A percentile compares a stretch with the other conserved stretches of the same genome.
phyloP scores from a whole-genome alignment of 92 coral and sea anemone species.

The Chrysogorgia sp. region DNA sequence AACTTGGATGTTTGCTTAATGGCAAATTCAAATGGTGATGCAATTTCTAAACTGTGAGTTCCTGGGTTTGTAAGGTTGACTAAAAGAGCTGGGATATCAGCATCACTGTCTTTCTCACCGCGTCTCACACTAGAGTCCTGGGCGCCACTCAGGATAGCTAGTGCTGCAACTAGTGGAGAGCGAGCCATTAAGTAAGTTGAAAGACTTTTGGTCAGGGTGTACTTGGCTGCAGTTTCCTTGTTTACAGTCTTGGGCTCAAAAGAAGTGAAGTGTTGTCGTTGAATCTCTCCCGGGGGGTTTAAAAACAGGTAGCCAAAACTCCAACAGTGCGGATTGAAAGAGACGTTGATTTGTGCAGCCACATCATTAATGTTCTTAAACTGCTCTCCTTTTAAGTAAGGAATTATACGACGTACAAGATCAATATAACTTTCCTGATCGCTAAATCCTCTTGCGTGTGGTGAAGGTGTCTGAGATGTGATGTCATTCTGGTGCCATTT shows the following conservation, averaged over 20 bases:
- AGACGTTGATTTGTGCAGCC: constrained; percentile 65
- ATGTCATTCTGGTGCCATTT: constrained; percentile 85
- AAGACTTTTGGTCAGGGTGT: constrained; percentile 64
- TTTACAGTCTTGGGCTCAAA: background rate
- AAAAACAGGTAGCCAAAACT: constrained; percentile 76
- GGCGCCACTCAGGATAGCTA: constrained; percentile 78
- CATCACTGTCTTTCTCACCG: background rate
- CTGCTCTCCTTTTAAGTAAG: constrained; percentile 54
- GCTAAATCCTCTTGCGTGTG: constrained; percentile 19
- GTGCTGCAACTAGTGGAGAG: constrained; percentile 79
- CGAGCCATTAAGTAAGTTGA: constrained; percentile 76
- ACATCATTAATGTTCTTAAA: constrained; percentile 46
- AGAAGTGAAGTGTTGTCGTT: background rate
- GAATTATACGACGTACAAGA: constrained; percentile 78
- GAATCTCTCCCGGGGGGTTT: too few relatives aligned
- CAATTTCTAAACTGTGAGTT: constrained; percentile 40
- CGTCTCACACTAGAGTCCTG: constrained; percentile 29
- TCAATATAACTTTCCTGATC: constrained; percentile 31
- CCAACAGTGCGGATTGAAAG: constrained; percentile 86
- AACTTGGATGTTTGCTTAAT: constrained; percentile 66
- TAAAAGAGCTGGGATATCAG: constrained; percentile 12
- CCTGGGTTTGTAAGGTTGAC: constrained; percentile 4
- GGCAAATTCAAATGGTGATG: constrained; percentile 68
- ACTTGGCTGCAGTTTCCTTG: constrained; percentile 16
- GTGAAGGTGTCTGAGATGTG: constrained; percentile 17